phyloP scores from a whole-genome alignment of 2,797 vertebrate genomes.

The Danio tinwini region DNA sequence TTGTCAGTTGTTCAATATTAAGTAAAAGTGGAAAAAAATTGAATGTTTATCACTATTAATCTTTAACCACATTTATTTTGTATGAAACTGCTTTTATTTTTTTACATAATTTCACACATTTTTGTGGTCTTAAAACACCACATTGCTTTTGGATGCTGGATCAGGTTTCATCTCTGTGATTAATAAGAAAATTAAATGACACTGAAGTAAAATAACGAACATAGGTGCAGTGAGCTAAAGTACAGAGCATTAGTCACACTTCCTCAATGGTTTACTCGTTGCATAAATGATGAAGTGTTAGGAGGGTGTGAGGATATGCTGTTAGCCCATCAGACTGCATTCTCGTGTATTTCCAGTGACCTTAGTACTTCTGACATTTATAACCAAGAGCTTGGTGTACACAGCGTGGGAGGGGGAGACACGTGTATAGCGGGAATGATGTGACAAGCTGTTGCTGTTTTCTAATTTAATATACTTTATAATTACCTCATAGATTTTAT shows the following conservation, averaged over 20 bases:
- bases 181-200: conserved; percentile 13
- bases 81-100: too few species aligned
- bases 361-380: conserved; percentile 29
- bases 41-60: too few species aligned
- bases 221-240: background rate
- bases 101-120: too few species aligned
- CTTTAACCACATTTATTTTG: too few species aligned
- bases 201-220: conserved; percentile 17
- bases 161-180: conserved; percentile 7
- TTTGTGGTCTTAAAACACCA: too few species aligned
- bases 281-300: conserved; percentile 30
- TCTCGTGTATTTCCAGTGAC: conserved; percentile 33
- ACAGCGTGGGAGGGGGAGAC: background rate
- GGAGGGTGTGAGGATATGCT: conserved; percentile 21
- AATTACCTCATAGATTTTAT: background rate
- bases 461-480: conserved; percentile 3
- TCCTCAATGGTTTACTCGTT: conserved; percentile 30
- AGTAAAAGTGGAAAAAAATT: too few species aligned
- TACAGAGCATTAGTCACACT: conserved; percentile 7
- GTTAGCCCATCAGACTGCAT: conserved; percentile 26
- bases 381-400: conserved; percentile 3
- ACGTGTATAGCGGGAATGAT: background rate
- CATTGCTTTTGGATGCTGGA: background rate
- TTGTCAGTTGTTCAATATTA: too few species aligned
- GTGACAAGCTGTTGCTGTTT: background rate